Evolutionary conservation across 2,113 vertebrate species (phyloP), one percentile per base, ranked within the genome.

Genomic region (Ailurus styani): DNA sequence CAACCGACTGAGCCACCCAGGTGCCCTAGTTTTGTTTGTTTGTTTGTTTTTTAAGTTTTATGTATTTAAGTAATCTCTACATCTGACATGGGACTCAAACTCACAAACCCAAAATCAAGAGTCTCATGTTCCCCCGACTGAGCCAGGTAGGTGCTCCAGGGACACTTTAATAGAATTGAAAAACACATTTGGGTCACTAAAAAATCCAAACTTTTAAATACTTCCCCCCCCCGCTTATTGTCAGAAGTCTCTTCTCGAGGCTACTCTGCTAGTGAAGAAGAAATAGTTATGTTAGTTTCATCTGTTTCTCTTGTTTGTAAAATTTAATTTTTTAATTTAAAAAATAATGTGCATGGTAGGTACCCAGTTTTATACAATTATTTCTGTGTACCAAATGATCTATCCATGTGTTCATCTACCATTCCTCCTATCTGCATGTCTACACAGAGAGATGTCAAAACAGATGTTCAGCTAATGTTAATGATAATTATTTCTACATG

Each of bases 281-380:
- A 31, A 86, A 84, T 17, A 45, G 5, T 73, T 62, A 75, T 55
- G 34, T 73, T 84, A 95, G 55, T 97, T 96, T 93, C 52, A 91
- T 75, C 17, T 77, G 7, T 79, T 90, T 97, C 47, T 95, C n/a
- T 81, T 18, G 50, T 89, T 92, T 91, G 7, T 87, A 95, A 68
- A 83, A 92, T 47, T 66, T 90, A 87, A 88, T 40, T 57, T 90
- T 77, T 96, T 91, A 73, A 88, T 79, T 78, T 83, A 17, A 42
- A 97, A 97, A 96, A 64, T 89, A 93, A 68, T 42, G 81, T 64
- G 8, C 23, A 64, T 27, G 0, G 20, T 54, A 81, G 77, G 14
- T 42, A 73, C 31, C 21, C 20, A 50, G 52, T 87, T 93, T 93
- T 73, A 73, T 54, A 45, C 95, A 95, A 92, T 92, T 86, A 87